Percentiles rank a stretch among this genome's conserved stretches.
phyloP scores from a whole-genome alignment of 1,140 invertebrate species.

The Ridgeia piscesae region DNA sequence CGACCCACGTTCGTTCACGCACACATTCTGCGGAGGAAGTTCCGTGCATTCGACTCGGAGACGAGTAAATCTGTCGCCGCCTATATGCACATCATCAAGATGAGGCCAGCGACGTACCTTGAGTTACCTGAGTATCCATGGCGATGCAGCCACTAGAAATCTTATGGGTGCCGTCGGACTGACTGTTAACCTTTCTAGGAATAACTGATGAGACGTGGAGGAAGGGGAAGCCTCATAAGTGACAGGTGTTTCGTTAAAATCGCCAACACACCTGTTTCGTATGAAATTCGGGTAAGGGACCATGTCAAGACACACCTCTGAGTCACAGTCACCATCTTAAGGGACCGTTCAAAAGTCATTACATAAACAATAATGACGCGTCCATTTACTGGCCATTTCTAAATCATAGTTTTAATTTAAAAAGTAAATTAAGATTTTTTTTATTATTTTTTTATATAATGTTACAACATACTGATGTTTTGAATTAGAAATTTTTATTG shows the following conservation, averaged over 20 bases:
- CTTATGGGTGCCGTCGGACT: neutral
- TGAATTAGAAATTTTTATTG: neutral
- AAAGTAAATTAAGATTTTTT: no score
- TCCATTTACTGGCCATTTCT: neutral
- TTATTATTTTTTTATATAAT: no score
- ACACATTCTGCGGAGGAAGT: neutral
- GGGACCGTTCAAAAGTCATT: neutral
- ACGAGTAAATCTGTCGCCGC: neutral
- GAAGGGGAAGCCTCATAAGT: neutral
- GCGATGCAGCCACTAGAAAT: neutral
- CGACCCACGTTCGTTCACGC: neutral
- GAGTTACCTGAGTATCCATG: neutral
- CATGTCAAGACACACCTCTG: neutral
- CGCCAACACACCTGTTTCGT: neutral
- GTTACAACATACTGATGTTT: neutral
- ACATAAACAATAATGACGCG: neutral
- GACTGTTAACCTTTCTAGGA: neutral
- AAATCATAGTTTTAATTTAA: neutral
- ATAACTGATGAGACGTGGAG: neutral
- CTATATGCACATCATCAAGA: neutral
- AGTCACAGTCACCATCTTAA: neutral
- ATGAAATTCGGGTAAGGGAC: neutral
- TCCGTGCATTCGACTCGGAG: neutral
- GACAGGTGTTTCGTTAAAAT: slow-evolving; percentile 5
- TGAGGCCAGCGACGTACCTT: neutral